These are phyloP conservation scores for Drosophila ironensis DNA, from an alignment of 1,140 invertebrate genomes.

Conservation along the genomic window DNA sequence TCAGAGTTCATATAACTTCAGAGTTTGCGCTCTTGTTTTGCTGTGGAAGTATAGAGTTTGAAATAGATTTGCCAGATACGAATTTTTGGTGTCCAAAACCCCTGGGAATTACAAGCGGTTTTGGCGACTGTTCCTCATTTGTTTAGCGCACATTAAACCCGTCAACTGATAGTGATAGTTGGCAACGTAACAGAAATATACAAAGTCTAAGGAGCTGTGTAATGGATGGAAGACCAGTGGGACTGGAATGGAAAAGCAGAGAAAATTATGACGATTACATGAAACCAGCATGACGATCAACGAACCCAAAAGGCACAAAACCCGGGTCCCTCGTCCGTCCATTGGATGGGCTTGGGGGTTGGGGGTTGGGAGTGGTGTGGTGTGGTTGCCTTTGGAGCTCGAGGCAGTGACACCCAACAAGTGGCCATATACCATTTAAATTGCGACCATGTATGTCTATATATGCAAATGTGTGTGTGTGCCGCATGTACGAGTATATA, in stretches of 20 bases:
- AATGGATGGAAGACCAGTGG: background rate
- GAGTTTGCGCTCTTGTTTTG: too few relatives aligned
- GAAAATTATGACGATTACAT: slow-evolving; percentile 58
- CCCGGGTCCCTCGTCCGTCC: slow-evolving; percentile 10
- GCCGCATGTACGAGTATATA: background rate
- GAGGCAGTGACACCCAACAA: slow-evolving; percentile 48
- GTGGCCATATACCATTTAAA: slow-evolving; percentile 49
- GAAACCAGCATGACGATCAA: slow-evolving; percentile 77
- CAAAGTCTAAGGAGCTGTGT: background rate
- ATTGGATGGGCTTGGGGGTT: slow-evolving; percentile 20
- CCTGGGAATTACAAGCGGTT: too few relatives aligned
- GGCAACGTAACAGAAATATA: background rate
- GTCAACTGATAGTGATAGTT: too few relatives aligned
- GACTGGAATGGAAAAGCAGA: slow-evolving; percentile 1
- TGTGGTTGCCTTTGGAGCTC: slow-evolving; percentile 25
- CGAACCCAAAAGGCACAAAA: slow-evolving; percentile 66
- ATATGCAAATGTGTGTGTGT: background rate
- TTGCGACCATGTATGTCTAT: slow-evolving; percentile 11
- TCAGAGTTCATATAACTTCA: too few relatives aligned
- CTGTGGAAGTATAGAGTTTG: too few relatives aligned
- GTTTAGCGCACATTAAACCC: too few relatives aligned
- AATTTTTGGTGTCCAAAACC: too few relatives aligned
- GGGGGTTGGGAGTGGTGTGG: background rate
- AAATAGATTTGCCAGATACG: too few relatives aligned
- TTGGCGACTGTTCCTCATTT: too few relatives aligned